Conservation (phyloP, 2,113 vertebrate genomes). For the Mesitornis unicolor region DNA sequence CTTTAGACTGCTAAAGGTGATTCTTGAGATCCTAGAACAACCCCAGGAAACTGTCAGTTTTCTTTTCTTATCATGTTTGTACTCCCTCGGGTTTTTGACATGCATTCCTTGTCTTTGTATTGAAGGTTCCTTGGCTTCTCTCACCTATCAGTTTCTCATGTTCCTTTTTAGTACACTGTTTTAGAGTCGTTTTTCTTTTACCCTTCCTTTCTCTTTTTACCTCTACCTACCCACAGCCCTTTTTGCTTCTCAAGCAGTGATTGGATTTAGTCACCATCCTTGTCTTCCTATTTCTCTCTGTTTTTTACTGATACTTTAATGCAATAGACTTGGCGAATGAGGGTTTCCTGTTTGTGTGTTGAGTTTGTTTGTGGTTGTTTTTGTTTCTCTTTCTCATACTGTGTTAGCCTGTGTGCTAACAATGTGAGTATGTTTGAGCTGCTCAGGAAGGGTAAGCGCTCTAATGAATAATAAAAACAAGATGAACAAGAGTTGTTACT, state of each 20-base stretch:
- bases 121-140: neutral
- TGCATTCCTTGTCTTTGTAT: neutral
- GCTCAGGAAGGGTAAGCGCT: neutral
- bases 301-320: neutral
- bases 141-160: neutral
- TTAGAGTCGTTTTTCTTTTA: neutral
- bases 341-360: neutral
- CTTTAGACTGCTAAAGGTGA: neutral
- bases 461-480: neutral
- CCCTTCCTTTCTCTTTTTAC: neutral
- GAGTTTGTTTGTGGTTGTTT: neutral
- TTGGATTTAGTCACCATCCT: neutral
- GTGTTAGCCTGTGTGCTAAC: neutral
- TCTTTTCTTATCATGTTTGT: neutral
- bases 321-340: neutral
- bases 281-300: neutral
- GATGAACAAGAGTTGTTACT: neutral
- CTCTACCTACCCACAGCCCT: neutral
- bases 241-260: neutral
- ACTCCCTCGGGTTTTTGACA: neutral
- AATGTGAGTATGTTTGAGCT: neutral
- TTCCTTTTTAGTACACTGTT: neutral
- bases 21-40: neutral
- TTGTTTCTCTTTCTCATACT: neutral
- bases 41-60: neutral